Percentiles rank a stretch among this genome's conserved stretches.
phyloP scores from a whole-genome alignment of 2,113 vertebrate genomes.

The Labrus mixtus region DNA sequence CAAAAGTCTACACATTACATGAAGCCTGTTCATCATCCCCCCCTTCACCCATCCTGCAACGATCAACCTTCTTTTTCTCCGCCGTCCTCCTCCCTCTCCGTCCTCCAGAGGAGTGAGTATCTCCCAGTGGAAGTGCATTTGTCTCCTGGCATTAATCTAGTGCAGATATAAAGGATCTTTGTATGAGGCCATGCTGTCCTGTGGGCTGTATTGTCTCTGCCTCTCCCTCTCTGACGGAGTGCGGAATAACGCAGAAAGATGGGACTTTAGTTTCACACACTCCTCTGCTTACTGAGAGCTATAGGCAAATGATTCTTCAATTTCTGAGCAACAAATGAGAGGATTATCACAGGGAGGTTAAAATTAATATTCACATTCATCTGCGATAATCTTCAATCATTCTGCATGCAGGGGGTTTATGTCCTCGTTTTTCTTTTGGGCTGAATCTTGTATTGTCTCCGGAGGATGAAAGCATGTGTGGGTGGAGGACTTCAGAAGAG shows the following conservation, averaged over 20 bases:
- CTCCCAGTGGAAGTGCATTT: conserved; percentile 76
- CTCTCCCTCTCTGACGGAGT: conserved; percentile 69
- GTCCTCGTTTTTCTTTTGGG: conserved; percentile 41
- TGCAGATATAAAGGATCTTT: conserved; percentile 69
- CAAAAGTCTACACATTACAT: conserved; percentile 85
- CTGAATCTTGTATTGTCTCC: conserved; percentile 43
- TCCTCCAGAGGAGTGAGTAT: conserved; percentile 56
- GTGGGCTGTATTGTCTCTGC: conserved; percentile 76
- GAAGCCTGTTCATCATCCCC: conserved; percentile 85
- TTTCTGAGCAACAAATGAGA: conserved; percentile 64
- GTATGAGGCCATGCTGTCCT: conserved; percentile 65
- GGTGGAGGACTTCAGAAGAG: conserved; percentile 28
- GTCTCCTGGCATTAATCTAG: conserved; percentile 72
- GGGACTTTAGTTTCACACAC: conserved; percentile 71
- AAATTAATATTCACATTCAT: conserved; percentile 75
- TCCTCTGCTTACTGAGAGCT: conserved; percentile 53
- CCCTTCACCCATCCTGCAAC: conserved; percentile 76
- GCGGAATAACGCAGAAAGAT: conserved; percentile 69
- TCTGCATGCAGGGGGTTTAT: conserved; percentile 41
- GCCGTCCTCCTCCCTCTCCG: conserved; percentile 41
- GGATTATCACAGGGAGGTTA: conserved; percentile 63
- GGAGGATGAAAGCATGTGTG: conserved; percentile 35
- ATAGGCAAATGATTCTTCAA: conserved; percentile 64
- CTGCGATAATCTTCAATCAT: conserved; percentile 70
- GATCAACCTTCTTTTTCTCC: conserved; percentile 45